Evolutionary conservation across 92 coral and sea anemone genomes (phyloP), one percentile per base, ranked within the genome.

Genomic region (Paramuricea clavata): DNA sequence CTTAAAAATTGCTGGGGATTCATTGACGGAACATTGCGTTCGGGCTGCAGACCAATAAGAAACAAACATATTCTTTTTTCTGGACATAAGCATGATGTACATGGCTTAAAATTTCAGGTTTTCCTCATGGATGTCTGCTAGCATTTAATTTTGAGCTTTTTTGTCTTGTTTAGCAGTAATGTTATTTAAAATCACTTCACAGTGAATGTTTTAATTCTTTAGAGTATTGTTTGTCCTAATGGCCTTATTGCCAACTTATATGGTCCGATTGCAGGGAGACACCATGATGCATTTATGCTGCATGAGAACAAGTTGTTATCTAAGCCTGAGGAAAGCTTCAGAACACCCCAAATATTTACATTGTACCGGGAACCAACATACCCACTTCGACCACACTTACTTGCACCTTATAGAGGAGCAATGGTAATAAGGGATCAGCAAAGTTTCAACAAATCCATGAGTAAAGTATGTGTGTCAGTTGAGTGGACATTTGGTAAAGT

Each of bases 401-500:
- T 87, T 15, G 82, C 87, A 82, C 93, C 94, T 31, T 92, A 86
- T 44, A 68, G 93, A 81, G 91, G 93, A 12, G 91, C 93, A 84
- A 52, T 62, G 49, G 49, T 91, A 17, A 89, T 93, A 23, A 85
- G 86, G 27, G 90, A 70, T 33, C 90, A 90, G 69, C 15, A 54
- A 28, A 15, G 54, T 42, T 89, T 90, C 83, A 93, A 90, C 67
- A 80, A 57, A 49, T 71, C 68, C 74, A 90, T 93, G 93, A 93
- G 93, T 54, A 84, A 90, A 85, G 93, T 93, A 23, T 59, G 93
- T 32, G 91, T 84, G 56, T 84, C 90, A 25, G 93, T 93, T 25
- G 93, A 90, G 72, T 92, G 92, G 88, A 70, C 74, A 78, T 93
- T 93, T 61, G 92, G 92, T 26, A 90, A 93, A 65, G 86, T 83